phyloP scores from a whole-genome alignment of 1,140 invertebrate species.

The Bacillus rossius region DNA sequence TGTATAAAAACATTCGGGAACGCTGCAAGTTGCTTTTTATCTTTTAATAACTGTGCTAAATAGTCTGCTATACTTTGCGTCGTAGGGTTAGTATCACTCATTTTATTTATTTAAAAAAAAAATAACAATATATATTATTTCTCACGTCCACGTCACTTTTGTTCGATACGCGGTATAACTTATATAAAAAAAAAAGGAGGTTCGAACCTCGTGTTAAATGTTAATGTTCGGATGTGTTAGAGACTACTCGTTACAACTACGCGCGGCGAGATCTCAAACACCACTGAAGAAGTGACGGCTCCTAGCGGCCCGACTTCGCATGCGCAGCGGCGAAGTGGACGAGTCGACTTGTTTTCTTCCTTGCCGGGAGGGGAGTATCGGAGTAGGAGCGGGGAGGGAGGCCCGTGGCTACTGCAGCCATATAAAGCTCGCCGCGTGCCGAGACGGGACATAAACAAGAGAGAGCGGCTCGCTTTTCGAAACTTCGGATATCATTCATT shows the following conservation, averaged over 20 bases:
- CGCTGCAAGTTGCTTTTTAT: slow-evolving; percentile 98
- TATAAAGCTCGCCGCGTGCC: slow-evolving; percentile 15
- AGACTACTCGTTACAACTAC: neutral
- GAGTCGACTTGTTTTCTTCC: slow-evolving; percentile 4
- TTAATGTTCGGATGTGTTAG: neutral
- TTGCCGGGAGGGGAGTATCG: slow-evolving; percentile 1
- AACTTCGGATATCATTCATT: too few relatives aligned
- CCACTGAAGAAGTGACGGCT: slow-evolving; percentile 6
- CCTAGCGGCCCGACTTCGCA: neutral
- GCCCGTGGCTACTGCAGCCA: slow-evolving; percentile 9
- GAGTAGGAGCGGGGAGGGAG: slow-evolving; percentile 6
- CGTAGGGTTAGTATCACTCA: slow-evolving; percentile 51
- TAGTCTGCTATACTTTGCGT: slow-evolving; percentile 98
- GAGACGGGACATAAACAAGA: neutral
- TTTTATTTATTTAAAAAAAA: slow-evolving; percentile 20
- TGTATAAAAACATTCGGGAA: slow-evolving; percentile 99
- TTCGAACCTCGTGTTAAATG: neutral
- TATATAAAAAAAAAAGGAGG: too few relatives aligned
- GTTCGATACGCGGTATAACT: too few relatives aligned
- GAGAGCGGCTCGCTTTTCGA: too few relatives aligned
- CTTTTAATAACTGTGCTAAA: slow-evolving; percentile 99
- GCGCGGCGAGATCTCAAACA: slow-evolving; percentile 12
- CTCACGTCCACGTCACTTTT: neutral
- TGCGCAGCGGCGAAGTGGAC: slow-evolving; percentile 11
- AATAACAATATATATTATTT: neutral